Base-by-base conservation (phyloP, 2,888 invertebrate genomes). In the Plutella xylostella region DNA sequence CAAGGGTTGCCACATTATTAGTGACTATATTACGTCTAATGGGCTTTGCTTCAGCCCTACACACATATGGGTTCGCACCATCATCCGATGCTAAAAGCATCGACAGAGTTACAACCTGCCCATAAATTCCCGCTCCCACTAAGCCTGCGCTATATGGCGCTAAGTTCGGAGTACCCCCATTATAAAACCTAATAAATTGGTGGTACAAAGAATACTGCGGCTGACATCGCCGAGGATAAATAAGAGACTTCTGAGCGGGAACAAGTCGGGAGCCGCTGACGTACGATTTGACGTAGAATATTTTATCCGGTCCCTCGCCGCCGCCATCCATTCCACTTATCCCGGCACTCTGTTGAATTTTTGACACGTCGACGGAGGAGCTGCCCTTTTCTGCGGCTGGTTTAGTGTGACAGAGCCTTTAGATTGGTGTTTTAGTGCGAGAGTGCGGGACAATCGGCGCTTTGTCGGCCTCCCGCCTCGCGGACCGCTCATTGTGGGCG, bases 201-300 rank as follows among this genome's bases (percentile, higher is more conserved):
- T 5, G 11, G 63, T 69, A 74, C 74, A 74, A 77, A 75, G 66
- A 70, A 69, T 61, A 62, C 63, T 70, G 68, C 63, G 61, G 65
- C 63, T 72, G 77, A 77, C 72, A 64, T 73, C 68, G 72, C 72
- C 70, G 69, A 71, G 68, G 77, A 80, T 80, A 83, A 80, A 82
- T 80, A 79, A 75, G 72, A 72, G 76, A 72, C 72, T 79, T 74
- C 72, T 68, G 68, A 55, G 65, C 59, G 70, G 70, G 78, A 74
- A 71, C 74, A 73, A 75, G 74, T 69, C 65, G 70, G 68, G 74
- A 74, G 72, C 73, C 72, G 58, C 73, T 82, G 83, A 83, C 78
- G 74, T 83, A 83, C 79, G 80, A 73, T 80, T 78, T 79, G 78
- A 78, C 72, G 71, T 68, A 71, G 76, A 80, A 82, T 83, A 78